Evolutionary conservation across 2,797 vertebrate species (phyloP), one percentile per base, ranked within the genome.

Genomic region (Gambusia yucatana): DNA sequence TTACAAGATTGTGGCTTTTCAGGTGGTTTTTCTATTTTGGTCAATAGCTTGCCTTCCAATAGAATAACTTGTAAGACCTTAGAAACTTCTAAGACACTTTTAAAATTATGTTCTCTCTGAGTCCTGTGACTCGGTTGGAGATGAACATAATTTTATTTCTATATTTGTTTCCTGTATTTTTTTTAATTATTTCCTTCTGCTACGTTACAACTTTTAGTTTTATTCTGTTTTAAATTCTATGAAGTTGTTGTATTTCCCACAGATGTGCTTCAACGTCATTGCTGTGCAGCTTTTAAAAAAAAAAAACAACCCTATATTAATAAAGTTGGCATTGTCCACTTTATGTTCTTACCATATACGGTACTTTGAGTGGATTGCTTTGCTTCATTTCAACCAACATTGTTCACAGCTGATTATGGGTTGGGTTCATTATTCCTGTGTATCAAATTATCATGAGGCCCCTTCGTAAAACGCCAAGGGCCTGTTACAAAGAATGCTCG

Each of bases 391-490:
- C 77, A 76, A 80, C 44, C 75, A 33, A n/a, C 65, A 41, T 88
- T 89, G 86, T 85, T 89, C 85, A 78, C 91, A 87, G 85, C 89
- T 72, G 48, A 85, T 86, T 87, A 92, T 93, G 86, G 87, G 75
- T 72, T 72, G 72, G 86, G 84, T 89, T 93, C 91, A 91, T 91
- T 90, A 89, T 84, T 87, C 75, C 80, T 30, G 81, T 92, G 93
- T 89, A 92, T 93, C 84, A 89, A 86, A 88, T 84, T 90, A 87
- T 91, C 85, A 92, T 87, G 90, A 91, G 88, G 89, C 91, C 89
- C 87, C 87, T 91, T 94, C 83, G 92, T 95, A 92, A 94, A 94
- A 93, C 89, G 88, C 88, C 22, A 76, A 77, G 82, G 71, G 82
- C 78, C 36, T 80, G 79, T 84, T 87, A 88, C 79, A 78, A 89